Percentiles rank a stretch among this genome's conserved stretches.
These are phyloP conservation scores for Parauchenoglanis punctatus DNA, from an alignment of 2,797 vertebrate species.

Conservation along the genomic window DNA sequence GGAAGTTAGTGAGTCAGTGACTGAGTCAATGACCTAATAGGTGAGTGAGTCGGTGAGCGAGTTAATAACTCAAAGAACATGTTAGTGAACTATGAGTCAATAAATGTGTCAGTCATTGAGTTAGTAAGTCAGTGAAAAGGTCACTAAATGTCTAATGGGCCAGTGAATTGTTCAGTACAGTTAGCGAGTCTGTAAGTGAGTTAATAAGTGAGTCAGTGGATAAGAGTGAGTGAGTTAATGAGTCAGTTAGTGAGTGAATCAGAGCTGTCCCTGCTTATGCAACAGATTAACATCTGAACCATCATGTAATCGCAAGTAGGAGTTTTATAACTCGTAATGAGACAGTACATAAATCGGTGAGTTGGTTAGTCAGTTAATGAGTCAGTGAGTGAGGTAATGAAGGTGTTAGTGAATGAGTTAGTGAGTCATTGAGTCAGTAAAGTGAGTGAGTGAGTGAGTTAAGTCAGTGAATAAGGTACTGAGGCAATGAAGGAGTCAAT, in stretches of 20 bases:
- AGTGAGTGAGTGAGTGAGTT: slow-evolving; percentile 29
- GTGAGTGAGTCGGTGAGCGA: neutral
- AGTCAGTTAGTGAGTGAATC: neutral
- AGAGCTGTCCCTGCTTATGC: too few species aligned
- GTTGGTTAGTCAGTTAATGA: neutral
- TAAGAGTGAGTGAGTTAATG: neutral
- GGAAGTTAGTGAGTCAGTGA: neutral
- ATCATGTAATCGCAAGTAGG: too few species aligned
- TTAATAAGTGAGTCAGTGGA: neutral
- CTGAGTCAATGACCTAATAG: neutral
- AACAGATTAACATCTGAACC: too few species aligned
- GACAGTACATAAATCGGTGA: neutral
- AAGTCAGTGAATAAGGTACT: slow-evolving; percentile 30
- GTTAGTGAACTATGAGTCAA: neutral
- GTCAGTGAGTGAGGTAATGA: neutral
- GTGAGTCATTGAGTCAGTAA: slow-evolving; percentile 42
- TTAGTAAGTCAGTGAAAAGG: neutral
- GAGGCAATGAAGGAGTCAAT: neutral
- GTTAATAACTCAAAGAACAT: neutral
- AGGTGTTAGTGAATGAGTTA: slow-evolving; percentile 27
- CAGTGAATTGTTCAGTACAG: neutral
- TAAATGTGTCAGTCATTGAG: neutral
- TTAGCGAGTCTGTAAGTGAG: neutral
- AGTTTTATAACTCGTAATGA: neutral
- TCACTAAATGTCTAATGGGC: neutral